These are phyloP conservation scores for Aphelinus atriplicis DNA, from an alignment of 1,140 invertebrate species.

Conservation along the genomic window DNA sequence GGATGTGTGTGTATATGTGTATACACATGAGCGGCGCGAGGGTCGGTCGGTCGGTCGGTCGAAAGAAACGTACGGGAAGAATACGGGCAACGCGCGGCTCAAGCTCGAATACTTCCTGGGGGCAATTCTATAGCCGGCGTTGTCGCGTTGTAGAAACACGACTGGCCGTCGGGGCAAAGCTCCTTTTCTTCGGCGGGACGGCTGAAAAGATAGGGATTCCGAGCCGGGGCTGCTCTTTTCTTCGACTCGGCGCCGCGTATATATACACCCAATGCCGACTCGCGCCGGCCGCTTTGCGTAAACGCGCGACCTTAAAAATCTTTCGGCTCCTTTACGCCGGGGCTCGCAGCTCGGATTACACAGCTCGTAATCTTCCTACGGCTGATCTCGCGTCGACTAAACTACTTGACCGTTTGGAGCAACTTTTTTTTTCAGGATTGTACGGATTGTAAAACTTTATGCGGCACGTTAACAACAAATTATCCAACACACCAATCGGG, in stretches of 20 bases:
- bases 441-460: too few relatives aligned
- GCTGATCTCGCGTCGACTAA: too few relatives aligned
- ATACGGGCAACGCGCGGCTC: slow-evolving; percentile 1
- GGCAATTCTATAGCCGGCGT: slow-evolving; percentile 26
- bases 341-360: background rate
- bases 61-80: slow-evolving; percentile 16
- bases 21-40: too few relatives aligned
- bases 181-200: slow-evolving; percentile 31
- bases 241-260: background rate
- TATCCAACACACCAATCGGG: too few relatives aligned
- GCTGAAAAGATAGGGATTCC: slow-evolving; percentile 38
- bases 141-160: slow-evolving; percentile 36
- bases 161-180: slow-evolving; percentile 31
- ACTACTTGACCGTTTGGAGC: too few relatives aligned
- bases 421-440: too few relatives aligned
- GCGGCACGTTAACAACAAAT: too few relatives aligned
- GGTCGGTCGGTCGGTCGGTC: background rate
- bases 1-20: too few relatives aligned
- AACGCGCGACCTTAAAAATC: slow-evolving; percentile 9
- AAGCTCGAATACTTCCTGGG: slow-evolving; percentile 17
- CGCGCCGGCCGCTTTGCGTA: background rate
- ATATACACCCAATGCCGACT: background rate
- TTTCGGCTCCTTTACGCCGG: background rate
- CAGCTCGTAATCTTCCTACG: too few relatives aligned
- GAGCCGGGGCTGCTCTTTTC: background rate